Evolutionary conservation across 2,888 invertebrate species (phyloP), one percentile per base, ranked within the genome.

Genomic region (Gisinianus flammeolus): DNA sequence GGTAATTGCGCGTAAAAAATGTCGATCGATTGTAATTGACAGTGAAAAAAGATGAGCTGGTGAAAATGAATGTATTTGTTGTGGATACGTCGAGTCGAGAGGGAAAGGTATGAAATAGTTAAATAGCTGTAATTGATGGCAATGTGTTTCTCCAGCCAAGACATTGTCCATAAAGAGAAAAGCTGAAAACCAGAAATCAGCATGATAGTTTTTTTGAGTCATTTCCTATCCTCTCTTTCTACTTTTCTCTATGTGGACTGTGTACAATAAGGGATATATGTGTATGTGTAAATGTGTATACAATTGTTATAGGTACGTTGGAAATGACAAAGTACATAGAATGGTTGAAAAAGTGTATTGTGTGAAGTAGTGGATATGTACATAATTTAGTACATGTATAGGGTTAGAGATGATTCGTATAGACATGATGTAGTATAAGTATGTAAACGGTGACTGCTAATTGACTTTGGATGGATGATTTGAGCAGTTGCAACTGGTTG

Each of bases 401-500:
- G n/a, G n/a, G n/a, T n/a, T n/a, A n/a, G n/a, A n/a, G n/a, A n/a
- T n/a, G n/a, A n/a, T n/a, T n/a, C 19, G 44, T 4, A 44, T 6
- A 44, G 12, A 12, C 19, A 44, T 3, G 8, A 31, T 66, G 66
- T 66, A 31, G 31, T n/a, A 22, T 67, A 31, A n/a, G 33, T 67
- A 31, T 67, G 44, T 67, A 6, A 67, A 30, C 22, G 52, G 44
- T 74, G 64, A 66, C 66, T 76, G 76, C 76, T 76, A 76, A 76
- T 76, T 76, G 76, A 76, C 76, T 76, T 33, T 78, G 69, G 69
- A 67, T 74, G 75, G 73, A 75, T 68, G 64, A 35, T 74, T 70
- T 35, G 56, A 56, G 68, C 52, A 81, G 78, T 72, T 81, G 80
- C 80, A 35, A 33, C 52, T 31, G 81, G 79, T 72, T 81, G 81